Conservation (phyloP, 1,140 invertebrate species). For the Physella acuta region DNA sequence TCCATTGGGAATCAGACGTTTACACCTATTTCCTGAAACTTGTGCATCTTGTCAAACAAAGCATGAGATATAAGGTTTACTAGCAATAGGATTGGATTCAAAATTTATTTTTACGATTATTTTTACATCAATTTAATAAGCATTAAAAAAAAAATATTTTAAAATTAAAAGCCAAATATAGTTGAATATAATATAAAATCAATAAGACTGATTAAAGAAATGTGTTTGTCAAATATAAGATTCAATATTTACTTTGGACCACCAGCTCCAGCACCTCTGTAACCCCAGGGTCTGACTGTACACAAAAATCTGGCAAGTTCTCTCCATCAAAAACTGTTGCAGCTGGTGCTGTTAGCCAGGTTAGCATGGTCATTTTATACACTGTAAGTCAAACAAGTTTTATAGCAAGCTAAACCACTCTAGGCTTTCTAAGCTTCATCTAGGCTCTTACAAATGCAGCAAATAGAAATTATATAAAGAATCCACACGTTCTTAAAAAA, state of each 20-base stretch:
- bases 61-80: too few species aligned
- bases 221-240: neutral
- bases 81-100: too few species aligned
- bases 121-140: too few species aligned
- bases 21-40: slow-evolving; percentile 26
- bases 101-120: too few species aligned
- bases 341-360: slow-evolving; percentile 33
- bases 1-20: slow-evolving; percentile 24
- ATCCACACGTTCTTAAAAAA: too few species aligned
- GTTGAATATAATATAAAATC: too few species aligned
- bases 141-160: neutral
- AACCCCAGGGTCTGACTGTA: slow-evolving; percentile 38
- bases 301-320: slow-evolving; percentile 36
- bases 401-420: too few species aligned
- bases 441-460: too few species aligned
- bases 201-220: too few species aligned
- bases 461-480: too few species aligned
- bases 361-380: slow-evolving; percentile 32
- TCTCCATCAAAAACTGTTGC: slow-evolving; percentile 25
- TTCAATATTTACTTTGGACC: slow-evolving; percentile 21
- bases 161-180: neutral
- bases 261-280: slow-evolving; percentile 30
- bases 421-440: too few species aligned
- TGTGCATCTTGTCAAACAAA: slow-evolving; percentile 22
- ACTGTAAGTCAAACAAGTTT: slow-evolving; percentile 29